Evolutionary conservation across 64 coral and sea anemone species (phyloP).

Genomic region (Montipora efflorescens): DNA sequence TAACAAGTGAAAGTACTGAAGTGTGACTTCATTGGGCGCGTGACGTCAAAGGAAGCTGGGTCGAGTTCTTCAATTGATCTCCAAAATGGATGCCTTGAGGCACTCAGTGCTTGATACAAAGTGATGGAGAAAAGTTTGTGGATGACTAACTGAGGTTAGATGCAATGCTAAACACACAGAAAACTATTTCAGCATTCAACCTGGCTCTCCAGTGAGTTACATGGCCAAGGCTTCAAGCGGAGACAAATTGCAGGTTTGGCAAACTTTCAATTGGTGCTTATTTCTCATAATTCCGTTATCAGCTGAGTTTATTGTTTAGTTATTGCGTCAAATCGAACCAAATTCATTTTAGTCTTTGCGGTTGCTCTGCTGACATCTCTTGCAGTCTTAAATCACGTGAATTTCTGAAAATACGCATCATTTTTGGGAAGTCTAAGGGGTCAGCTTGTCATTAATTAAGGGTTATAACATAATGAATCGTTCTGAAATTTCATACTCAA

Average conservation of each 20-base stretch:
- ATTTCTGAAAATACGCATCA: neutral
- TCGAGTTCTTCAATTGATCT: slow-evolving; percentile 56
- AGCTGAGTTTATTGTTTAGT: slow-evolving; percentile 33
- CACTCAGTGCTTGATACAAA: slow-evolving; percentile 13
- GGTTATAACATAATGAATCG: neutral
- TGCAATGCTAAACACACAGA: slow-evolving; percentile 57
- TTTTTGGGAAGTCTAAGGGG: neutral
- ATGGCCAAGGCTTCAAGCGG: slow-evolving; percentile 80
- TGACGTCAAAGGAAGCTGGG: slow-evolving; percentile 93
- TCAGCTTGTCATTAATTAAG: slow-evolving; percentile 3
- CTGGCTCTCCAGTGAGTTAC: slow-evolving; percentile 75
- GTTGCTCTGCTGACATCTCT: neutral
- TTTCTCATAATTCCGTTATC: neutral
- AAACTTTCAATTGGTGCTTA: slow-evolving; percentile 32
- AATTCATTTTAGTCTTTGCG: neutral
- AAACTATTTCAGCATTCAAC: slow-evolving; percentile 59
- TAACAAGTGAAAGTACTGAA: neutral
- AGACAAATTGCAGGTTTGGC: slow-evolving; percentile 73
- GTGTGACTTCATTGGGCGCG: slow-evolving; percentile 30
- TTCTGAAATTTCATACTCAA: slow-evolving; percentile 47
- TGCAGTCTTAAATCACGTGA: neutral
- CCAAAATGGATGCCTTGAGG: slow-evolving; percentile 86
- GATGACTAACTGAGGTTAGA: slow-evolving; percentile 21
- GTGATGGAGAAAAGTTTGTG: slow-evolving; percentile 72
- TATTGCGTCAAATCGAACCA: slow-evolving; percentile 18